Base-by-base conservation (phyloP, 1,140 invertebrate genomes). In the Piezodorus guildinii region DNA sequence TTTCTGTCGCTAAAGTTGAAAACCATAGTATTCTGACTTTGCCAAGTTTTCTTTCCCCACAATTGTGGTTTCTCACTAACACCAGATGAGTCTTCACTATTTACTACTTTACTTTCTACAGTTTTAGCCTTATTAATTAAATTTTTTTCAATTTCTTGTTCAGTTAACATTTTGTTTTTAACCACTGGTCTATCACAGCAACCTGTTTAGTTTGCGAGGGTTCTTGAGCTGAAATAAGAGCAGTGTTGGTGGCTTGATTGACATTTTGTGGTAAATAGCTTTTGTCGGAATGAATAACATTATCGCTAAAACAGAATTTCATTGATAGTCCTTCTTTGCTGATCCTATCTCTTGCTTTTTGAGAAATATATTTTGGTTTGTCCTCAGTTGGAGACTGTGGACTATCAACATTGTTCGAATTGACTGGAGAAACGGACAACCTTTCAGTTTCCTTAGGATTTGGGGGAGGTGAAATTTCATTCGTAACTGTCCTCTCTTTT, bases 1-100 rank as follows among this genome's bases (percentile, higher is more conserved):
- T 87, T 88, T 69, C 86, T 81, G 73, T 82, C 80, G 67, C 84
- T 88, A 75, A 92, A 94, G 76, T 92, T 90, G 74, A 92, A 92
- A 56, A 92, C 87, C 75, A 91, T 85, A 12, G 86, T 85, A 68
- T 83, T 88, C 73, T 74, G 69, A 63, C 77, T 75, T 58, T 80
- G 75, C 69, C 80, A 76, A 76, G 79, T 77, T 72, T 78, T 78
- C 65, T 78, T 76, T 62, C 78, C 73, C 79, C 80, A 78, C 10
- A 79, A 72, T 60, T 74, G 64, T 43, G 54, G 52, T 67, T 64
- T 63, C 58, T 69, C 68, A 56, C 46, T 56, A 30, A 65, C 60
- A 21, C 49, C 67, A 27, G 21, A 56, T 27, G 60, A 39, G n/a
- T 65, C 46, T 60, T 66, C 66, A 54, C 10, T 56, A 46, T 52